A percentile compares a stretch with the other conserved stretches of the same genome.
phyloP scores from a whole-genome alignment of 2,113 vertebrate species.

The Microcebus griseorufus region DNA sequence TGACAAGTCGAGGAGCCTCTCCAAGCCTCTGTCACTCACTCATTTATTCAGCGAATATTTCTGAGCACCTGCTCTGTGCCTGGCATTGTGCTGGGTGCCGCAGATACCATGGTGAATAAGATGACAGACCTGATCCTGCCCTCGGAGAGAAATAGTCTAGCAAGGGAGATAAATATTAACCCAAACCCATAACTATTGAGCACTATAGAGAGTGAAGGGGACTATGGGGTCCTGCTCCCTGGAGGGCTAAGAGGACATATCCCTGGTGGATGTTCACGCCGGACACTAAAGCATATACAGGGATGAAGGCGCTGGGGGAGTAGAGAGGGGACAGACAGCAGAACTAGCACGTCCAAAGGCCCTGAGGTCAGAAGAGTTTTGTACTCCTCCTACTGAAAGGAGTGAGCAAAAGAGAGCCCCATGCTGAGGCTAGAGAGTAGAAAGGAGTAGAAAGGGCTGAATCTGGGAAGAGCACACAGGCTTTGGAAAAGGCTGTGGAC shows the following conservation, averaged over 20 bases:
- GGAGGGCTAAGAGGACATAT: background rate
- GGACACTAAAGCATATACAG: background rate
- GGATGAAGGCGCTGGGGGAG: background rate
- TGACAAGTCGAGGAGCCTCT: background rate
- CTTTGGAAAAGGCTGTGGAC: background rate
- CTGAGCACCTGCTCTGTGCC: background rate
- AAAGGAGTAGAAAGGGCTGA: background rate
- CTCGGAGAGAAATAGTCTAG: background rate
- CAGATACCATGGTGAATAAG: no score
- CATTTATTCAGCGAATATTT: background rate
- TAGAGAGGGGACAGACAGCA: background rate
- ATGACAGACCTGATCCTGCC: background rate
- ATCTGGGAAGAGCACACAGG: background rate
- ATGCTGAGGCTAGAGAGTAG: background rate
- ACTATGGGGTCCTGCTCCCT: background rate
- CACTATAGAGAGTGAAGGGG: background rate
- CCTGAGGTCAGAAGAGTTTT: slow-evolving; percentile 8
- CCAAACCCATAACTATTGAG: background rate
- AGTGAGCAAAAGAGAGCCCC: background rate
- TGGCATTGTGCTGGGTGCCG: background rate
- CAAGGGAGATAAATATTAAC: background rate
- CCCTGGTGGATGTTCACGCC: background rate
- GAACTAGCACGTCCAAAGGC: background rate
- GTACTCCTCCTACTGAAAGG: background rate
- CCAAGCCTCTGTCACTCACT: background rate